Evolutionary conservation across 2,888 invertebrate genomes (phyloP).

Genomic region (Idaea biselata): DNA sequence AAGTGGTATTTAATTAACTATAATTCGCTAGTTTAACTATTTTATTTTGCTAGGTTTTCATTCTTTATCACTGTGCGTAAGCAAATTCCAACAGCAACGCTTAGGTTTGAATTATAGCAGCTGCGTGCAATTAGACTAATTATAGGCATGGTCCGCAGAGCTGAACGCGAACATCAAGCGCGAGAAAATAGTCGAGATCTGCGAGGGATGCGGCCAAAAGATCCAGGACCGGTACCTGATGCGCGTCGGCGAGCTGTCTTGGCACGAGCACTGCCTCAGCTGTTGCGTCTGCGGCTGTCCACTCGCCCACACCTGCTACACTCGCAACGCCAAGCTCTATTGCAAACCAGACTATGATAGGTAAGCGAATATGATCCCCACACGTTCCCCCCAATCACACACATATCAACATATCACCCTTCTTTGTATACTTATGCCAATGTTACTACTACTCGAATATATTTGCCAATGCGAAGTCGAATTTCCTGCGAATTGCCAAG

Average conservation of each 20-base stretch:
- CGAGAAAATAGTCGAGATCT: slow-evolving; percentile 92
- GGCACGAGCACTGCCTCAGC: slow-evolving; percentile 97
- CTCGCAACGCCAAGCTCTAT: slow-evolving; percentile 95
- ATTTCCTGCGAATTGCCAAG: slow-evolving; percentile 42
- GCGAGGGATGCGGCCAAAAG: slow-evolving; percentile 96
- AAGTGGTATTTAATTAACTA: too few species aligned
- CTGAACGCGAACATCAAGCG: slow-evolving; percentile 84
- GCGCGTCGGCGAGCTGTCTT: slow-evolving; percentile 95
- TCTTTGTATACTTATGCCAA: neutral
- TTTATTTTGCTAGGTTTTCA: too few species aligned
- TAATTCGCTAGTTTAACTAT: too few species aligned
- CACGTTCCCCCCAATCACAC: neutral
- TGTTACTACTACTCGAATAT: slow-evolving; percentile 6
- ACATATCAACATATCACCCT: neutral
- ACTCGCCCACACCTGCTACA: slow-evolving; percentile 96
- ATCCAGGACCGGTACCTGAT: slow-evolving; percentile 97
- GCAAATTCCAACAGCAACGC: too few species aligned
- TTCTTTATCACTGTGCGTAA: too few species aligned
- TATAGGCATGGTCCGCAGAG: slow-evolving; percentile 51
- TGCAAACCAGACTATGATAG: slow-evolving; percentile 98
- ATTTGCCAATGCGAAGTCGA: slow-evolving; percentile 32
- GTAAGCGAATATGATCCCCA: slow-evolving; percentile 69
- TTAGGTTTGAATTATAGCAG: neutral
- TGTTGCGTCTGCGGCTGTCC: slow-evolving; percentile 96
- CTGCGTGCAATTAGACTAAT: slow-evolving; percentile 48